Conservation (phyloP, 2,113 vertebrate species). For the Ardeotis arabs region DNA sequence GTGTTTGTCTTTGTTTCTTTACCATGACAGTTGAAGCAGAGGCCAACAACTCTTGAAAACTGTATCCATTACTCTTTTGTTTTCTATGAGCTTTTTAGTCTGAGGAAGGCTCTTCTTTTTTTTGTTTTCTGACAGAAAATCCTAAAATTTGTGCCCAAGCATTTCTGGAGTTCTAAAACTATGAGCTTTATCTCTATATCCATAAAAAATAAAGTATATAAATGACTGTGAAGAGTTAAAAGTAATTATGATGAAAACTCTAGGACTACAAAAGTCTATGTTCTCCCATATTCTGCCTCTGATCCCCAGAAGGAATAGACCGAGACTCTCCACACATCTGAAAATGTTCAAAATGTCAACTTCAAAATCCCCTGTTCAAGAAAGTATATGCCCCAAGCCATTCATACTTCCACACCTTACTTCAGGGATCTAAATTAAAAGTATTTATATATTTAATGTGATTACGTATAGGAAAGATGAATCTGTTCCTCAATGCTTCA, state of each 20-base stretch:
- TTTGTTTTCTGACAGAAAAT: not conserved
- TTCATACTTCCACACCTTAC: not conserved
- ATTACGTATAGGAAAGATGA: not conserved
- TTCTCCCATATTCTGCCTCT: not conserved
- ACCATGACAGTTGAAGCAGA: not conserved
- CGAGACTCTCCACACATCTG: not conserved
- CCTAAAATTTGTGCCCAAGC: not conserved
- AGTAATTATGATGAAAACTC: not conserved
- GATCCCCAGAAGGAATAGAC: not conserved
- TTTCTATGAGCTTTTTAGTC: not conserved
- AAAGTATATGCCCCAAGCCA: not conserved
- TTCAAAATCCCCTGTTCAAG: not conserved
- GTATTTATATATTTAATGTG: not conserved
- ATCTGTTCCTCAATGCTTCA: accelerated
- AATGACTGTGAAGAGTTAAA: not conserved
- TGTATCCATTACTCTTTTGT: not conserved
- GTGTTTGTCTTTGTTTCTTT: not conserved
- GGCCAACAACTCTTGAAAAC: not conserved
- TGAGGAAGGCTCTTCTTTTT: not conserved
- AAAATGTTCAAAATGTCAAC: not conserved
- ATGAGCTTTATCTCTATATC: not conserved
- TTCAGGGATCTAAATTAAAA: not conserved
- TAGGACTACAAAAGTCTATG: not conserved
- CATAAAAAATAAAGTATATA: not conserved
- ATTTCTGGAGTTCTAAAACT: not conserved